phyloP scores from a whole-genome alignment of 2,888 invertebrate genomes.

The Stenichneumon culpator region DNA sequence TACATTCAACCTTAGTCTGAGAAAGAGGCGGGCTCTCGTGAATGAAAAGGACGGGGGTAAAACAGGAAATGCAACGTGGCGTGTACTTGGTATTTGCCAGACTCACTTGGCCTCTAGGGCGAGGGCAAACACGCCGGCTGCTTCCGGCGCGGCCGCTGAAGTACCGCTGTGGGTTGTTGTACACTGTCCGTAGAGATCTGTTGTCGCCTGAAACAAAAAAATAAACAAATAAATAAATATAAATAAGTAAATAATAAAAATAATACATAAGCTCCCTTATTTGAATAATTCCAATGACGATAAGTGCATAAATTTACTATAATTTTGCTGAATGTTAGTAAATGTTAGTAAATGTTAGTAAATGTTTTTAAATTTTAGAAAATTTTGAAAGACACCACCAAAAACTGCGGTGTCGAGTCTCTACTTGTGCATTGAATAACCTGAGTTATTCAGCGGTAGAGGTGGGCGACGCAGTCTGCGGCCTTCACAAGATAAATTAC shows the following conservation, averaged over 20 bases:
- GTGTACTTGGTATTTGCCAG: slow-evolving; percentile 41
- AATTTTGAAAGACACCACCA: too few species aligned
- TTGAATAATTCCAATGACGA: not conserved
- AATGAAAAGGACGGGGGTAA: not conserved
- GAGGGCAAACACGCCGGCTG: slow-evolving; percentile 98
- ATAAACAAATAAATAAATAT: not conserved
- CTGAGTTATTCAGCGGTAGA: not conserved
- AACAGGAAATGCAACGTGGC: not conserved
- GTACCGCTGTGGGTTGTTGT: slow-evolving; percentile 99
- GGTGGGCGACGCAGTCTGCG: not conserved
- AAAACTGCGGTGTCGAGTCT: not conserved
- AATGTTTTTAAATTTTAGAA: too few species aligned
- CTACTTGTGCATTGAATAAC: not conserved
- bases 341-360: too few species aligned
- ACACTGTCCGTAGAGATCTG: slow-evolving; percentile 99
- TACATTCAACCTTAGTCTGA: not conserved
- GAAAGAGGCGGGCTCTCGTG: not conserved
- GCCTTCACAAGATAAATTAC: not conserved
- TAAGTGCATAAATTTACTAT: not conserved
- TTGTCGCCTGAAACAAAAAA: slow-evolving; percentile 91
- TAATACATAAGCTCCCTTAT: not conserved
- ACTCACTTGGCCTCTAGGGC: slow-evolving; percentile 99
- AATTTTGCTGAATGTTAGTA: too few species aligned
- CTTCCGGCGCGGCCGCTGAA: slow-evolving; percentile 99
- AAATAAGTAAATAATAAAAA: not conserved